Percentiles rank a stretch among this genome's conserved stretches.
These are phyloP conservation scores for Agrochola lota DNA, from an alignment of 2,888 invertebrate species.

Conservation along the genomic window DNA sequence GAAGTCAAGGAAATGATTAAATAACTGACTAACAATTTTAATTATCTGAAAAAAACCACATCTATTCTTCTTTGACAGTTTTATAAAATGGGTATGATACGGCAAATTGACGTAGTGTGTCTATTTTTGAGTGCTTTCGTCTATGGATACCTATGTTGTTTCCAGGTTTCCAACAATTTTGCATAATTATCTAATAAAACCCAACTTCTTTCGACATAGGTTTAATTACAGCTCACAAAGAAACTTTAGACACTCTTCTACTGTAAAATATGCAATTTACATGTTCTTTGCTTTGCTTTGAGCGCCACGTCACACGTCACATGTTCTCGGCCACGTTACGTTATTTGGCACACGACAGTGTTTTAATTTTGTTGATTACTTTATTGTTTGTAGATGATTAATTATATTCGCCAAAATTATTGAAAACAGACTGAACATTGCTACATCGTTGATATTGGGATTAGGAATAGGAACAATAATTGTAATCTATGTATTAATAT, in stretches of 20 bases:
- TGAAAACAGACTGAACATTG: neutral
- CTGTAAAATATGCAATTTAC: neutral
- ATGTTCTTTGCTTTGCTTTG: neutral
- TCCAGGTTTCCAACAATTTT: conserved; percentile 1
- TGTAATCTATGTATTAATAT: neutral
- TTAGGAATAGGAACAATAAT: neutral
- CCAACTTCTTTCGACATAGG: neutral
- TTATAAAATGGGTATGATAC: neutral
- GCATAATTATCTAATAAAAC: neutral
- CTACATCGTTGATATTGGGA: neutral
- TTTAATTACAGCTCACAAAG: neutral
- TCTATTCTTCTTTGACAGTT: neutral
- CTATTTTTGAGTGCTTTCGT: neutral
- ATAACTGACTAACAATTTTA: neutral
- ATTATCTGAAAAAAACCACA: neutral
- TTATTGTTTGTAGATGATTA: too few relatives aligned
- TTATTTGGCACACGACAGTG: neutral
- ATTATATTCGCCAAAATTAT: neutral
- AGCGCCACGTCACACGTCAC: neutral
- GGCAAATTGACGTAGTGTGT: neutral
- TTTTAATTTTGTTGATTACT: neutral
- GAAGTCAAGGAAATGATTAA: neutral
- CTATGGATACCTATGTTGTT: neutral
- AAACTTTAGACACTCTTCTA: too few relatives aligned
- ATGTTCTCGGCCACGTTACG: neutral